Evolutionary conservation across 2,888 invertebrate genomes (phyloP), one percentile per base, ranked within the genome.

Genomic region (Stenotaenia linearis): DNA sequence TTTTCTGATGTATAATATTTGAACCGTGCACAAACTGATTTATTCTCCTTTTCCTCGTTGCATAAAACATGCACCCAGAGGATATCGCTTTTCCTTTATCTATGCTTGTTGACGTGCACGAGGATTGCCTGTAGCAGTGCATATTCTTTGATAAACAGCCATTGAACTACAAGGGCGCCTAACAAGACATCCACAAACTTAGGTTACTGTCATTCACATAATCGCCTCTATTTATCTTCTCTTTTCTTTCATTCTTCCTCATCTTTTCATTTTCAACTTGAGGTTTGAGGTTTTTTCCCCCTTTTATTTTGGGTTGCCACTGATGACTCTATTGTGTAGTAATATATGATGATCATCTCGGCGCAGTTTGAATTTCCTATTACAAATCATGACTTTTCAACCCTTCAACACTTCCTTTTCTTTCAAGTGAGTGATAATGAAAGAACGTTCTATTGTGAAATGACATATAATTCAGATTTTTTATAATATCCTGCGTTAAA

Each of bases 31-130:
- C 69, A 69, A 69, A 69, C 69, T 69, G 69, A 69, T 69, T 69
- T 69, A 69, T 69, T 69, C 69, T 28, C 23, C 69, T 69, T 69
- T 69, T 69, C 69, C 69, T 69, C 69, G 69, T 69, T 69, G 69
- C 69, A 69, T 69, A 69, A 69, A 69, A 69, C 69, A 69, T 69
- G 69, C n/a, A 69, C 69, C 69, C 69, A 56, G 69, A 69, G 69
- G 69, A 69, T 69, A 69, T 69, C 69, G 25, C 69, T 69, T 69
- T 69, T 23, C 69, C 69, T 69, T 69, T 69, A 69, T 69, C 69
- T 69, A 25, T 69, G 69, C 69, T 69, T 69, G 69, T 69, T 69
- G 69, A 69, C 69, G 69, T 69, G 69, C 69, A 28, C 28, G 69
- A 28, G 69, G 28, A 69, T 69, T 69, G 69, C 69, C 28, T 69